A percentile compares a stretch with the other conserved stretches of the same genome.
These are phyloP conservation scores for Pseudachorutes palmiensis DNA, from an alignment of 1,140 invertebrate genomes.

Conservation along the genomic window DNA sequence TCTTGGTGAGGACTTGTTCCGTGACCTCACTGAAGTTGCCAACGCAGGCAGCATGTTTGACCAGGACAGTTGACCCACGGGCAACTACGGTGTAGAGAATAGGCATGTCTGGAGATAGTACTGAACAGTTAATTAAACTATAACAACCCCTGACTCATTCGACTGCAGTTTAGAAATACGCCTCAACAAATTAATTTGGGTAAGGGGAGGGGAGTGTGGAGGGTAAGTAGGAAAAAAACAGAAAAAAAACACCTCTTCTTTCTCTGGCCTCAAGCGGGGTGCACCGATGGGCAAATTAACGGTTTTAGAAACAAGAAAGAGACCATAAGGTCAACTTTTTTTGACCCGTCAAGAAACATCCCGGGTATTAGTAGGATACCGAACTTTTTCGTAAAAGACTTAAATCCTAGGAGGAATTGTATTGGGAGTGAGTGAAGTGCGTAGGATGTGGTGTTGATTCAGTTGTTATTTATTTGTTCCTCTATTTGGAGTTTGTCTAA, in stretches of 20 bases:
- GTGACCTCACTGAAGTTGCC: constrained; percentile 83
- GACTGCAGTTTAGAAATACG: not conserved
- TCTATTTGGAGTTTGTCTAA: not conserved
- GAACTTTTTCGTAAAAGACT: too few species aligned
- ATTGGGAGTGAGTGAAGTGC: constrained; percentile 38
- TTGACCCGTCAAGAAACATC: too few species aligned
- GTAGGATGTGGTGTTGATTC: not conserved
- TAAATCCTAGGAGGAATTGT: constrained; percentile 38
- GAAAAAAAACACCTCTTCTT: too few species aligned
- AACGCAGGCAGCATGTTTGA: constrained; percentile 79
- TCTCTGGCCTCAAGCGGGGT: too few species aligned
- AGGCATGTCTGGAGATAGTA: constrained; percentile 54
- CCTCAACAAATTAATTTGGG: not conserved
- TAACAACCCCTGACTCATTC: too few species aligned
- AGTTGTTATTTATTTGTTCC: not conserved
- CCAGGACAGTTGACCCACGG: constrained; percentile 73
- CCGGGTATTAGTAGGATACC: too few species aligned
- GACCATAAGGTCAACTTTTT: too few species aligned
- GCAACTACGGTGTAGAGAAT: constrained; percentile 81
- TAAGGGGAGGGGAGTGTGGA: too few species aligned
- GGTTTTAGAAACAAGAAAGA: too few species aligned
- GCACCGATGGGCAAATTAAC: too few species aligned
- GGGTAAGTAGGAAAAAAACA: too few species aligned
- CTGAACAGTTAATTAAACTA: not conserved
- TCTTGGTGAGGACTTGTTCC: constrained; percentile 78